These are phyloP conservation scores for Halcyon badia DNA, from an alignment of 2,797 vertebrate genomes.

Conservation along the genomic window DNA sequence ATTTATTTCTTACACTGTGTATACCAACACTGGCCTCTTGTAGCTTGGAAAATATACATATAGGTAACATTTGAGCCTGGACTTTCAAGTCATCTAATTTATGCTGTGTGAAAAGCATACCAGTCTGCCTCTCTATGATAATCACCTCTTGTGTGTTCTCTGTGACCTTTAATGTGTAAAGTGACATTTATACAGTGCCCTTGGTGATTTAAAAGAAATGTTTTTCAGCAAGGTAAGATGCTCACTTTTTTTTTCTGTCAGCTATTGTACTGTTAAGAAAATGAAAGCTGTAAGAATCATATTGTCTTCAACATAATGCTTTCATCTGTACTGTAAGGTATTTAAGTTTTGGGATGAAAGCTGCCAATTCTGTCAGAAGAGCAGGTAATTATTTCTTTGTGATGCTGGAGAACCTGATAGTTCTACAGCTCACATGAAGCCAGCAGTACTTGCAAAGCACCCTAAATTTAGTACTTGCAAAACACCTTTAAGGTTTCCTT, in stretches of 20 bases:
- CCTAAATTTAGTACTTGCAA: no score
- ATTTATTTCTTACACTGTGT: neutral
- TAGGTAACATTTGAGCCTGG: neutral
- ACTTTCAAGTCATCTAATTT: neutral
- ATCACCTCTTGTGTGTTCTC: neutral
- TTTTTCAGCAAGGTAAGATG: neutral
- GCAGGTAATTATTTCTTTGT: neutral
- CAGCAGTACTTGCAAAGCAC: neutral
- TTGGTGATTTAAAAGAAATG: neutral
- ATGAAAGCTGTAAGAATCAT: neutral
- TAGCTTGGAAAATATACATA: neutral
- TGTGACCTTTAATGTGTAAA: neutral
- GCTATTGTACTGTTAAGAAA: neutral
- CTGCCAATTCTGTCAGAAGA: neutral
- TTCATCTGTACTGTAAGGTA: neutral
- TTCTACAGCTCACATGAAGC: neutral
- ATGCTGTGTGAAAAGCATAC: neutral
- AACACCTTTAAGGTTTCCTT: neutral
- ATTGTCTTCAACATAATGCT: neutral
- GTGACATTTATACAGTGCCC: neutral
- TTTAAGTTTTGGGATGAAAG: neutral
- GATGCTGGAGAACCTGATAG: neutral
- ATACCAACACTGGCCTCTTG: neutral
- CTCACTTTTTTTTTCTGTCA: neutral
- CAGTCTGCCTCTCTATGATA: neutral